Percentiles rank a stretch among this genome's conserved stretches.
phyloP scores from a whole-genome alignment of 2,797 vertebrate species.

The Lepidocolaptes lacrymiger region DNA sequence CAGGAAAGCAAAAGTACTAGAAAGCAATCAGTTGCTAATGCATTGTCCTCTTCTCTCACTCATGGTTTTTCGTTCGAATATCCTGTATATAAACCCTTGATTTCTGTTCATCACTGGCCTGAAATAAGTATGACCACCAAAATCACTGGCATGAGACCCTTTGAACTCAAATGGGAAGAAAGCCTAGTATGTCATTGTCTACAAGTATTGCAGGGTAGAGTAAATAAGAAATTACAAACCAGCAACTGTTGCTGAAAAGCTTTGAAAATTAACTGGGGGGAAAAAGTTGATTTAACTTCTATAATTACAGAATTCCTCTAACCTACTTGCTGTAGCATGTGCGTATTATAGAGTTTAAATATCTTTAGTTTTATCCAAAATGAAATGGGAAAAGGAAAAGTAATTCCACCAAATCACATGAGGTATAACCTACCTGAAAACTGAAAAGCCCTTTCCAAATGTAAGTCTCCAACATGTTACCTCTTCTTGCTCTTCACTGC shows the following conservation, averaged over 20 bases:
- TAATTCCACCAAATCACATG: neutral
- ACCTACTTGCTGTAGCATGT: slow-evolving; percentile 37
- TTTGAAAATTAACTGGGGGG: slow-evolving; percentile 58
- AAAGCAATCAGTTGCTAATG: neutral
- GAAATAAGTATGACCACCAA: neutral
- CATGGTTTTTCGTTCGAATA: neutral
- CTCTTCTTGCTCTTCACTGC: neutral
- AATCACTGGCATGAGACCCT: neutral
- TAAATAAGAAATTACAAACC: slow-evolving; percentile 27
- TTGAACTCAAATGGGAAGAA: neutral
- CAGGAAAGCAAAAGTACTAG: neutral
- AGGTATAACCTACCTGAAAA: slow-evolving; percentile 27
- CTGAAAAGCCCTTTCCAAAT: neutral
- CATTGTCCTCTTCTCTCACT: neutral
- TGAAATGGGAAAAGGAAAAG: neutral
- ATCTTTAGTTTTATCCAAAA: neutral
- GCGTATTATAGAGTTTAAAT: neutral
- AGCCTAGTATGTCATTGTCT: neutral
- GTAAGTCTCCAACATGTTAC: neutral
- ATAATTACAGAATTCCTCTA: slow-evolving; percentile 44
- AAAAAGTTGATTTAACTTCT: neutral
- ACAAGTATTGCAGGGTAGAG: neutral
- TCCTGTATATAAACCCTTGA: neutral
- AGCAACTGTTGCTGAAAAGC: neutral
- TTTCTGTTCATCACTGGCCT: neutral